Evolutionary conservation across 2,797 vertebrate species (phyloP), one percentile per base, ranked within the genome.

Genomic region (Naso thynnoides): DNA sequence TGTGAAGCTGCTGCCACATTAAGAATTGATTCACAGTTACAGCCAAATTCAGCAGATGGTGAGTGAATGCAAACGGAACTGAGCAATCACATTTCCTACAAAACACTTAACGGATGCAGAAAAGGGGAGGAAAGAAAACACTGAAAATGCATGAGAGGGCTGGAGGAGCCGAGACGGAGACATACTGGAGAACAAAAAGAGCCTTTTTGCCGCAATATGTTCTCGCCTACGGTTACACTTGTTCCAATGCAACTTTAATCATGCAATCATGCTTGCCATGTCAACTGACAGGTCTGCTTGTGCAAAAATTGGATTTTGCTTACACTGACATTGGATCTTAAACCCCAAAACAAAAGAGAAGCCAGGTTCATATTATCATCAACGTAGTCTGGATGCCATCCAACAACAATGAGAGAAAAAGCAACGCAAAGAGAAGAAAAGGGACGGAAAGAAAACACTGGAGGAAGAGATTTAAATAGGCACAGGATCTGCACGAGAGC

Each of bases 21-120:
- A 87, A 86, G 86, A 90, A 92, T 81, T 73, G 85, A 91, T 87
- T 89, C 73, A 49, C 58, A 63, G 63, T 73, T 14, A 60, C 67
- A 53, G 87, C 89, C 91, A 90, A 91, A 83, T 72, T 60, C 85
- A 79, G 88, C 91, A 93, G 90, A 91, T 92, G 90, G 88, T 24
- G 83, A 78, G 76, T 78, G 88, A 93, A 90, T 88, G 85, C 79
- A 73, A 88, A 88, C 77, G 84, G 86, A 86, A 78, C 78, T 26
- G 69, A 78, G 89, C 82, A 65, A 87, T 91, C 79, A 83, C n/a
- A 83, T 88, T 84, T 79, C 59, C 76, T 26, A 73, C 84, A 83
- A 87, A 90, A 88, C 73, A 71, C 73, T 80, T 76, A 41, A 69
- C 79, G 77, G 83, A 69, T 78, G 69, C 62, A 67, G 73, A 65